Evolutionary conservation across 2,888 invertebrate genomes (phyloP), one percentile per base, ranked within the genome.

Genomic region (Mamestra brassicae): DNA sequence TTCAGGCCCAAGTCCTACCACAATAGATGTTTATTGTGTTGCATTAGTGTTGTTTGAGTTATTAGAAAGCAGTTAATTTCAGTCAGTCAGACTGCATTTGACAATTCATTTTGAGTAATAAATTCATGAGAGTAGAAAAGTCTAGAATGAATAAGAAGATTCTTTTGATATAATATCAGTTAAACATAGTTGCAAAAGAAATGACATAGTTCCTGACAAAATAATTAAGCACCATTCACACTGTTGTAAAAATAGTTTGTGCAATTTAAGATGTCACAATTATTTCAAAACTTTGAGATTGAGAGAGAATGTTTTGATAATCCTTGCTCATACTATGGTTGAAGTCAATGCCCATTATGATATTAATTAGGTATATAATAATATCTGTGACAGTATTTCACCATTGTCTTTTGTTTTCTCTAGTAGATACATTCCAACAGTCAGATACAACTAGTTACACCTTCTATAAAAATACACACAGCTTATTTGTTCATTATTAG

Each of bases 381-480:
- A 79, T 77, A 74, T 87, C 84, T 86, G 81, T 89, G 87, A 91
- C 88, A 90, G 86, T 82, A 86, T 82, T 89, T 85, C 78, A 87
- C 80, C 87, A 89, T 87, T 86, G 89, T 89, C 89, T 89, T 89
- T 89, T 86, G 84, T 84, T 74, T 86, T 84, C 78, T 86, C 81
- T 86, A 84, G 86, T 78, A 87, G 85, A 89, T 88, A 89, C 85
- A 90, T 89, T 89, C 86, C 91, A 92, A 90, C 89, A 92, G 89
- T 90, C 90, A 88, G 87, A 90, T 88, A 89, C 90, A 93, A 93
- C 91, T 91, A 90, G 89, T 91, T 92, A 94, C 91, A 92, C 90
- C 90, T 90, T 91, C 86, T 87, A 90, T 91, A 92, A 91, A 91
- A 93, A 93, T 93, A 94, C 93, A 94, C 92, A 92, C 91, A 90